These are phyloP conservation scores for Natator depressus DNA, from an alignment of 2,113 vertebrate species.

Conservation along the genomic window DNA sequence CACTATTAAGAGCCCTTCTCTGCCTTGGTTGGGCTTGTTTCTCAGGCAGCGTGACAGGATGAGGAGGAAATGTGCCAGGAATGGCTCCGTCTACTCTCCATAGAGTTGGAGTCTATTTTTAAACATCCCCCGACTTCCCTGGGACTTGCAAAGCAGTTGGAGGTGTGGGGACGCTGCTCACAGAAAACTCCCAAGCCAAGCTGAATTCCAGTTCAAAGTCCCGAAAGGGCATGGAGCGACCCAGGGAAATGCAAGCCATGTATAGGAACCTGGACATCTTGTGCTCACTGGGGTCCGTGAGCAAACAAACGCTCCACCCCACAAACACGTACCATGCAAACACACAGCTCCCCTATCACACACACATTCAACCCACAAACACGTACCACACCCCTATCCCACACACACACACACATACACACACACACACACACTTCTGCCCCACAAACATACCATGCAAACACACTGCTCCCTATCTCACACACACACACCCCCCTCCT, in stretches of 20 bases:
- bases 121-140: neutral
- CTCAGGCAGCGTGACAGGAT: constrained; percentile 69
- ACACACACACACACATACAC: neutral
- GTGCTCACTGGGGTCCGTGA: neutral
- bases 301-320: neutral
- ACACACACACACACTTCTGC: neutral
- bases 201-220: neutral
- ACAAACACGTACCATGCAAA: too few species aligned
- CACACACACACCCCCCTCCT: neutral
- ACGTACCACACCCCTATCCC: neutral
- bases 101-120: constrained; percentile 45
- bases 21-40: constrained; percentile 52
- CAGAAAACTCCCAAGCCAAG: neutral
- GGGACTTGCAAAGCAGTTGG: rapidly evolving
- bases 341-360: neutral
- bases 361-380: neutral
- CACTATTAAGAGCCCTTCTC: neutral
- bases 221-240: neutral
- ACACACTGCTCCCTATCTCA: neutral
- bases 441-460: neutral
- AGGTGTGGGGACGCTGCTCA: neutral
- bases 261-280: neutral
- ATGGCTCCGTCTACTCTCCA: constrained; percentile 51
- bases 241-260: neutral
- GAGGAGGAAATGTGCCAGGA: constrained; percentile 73